Base-by-base conservation (phyloP, 2,797 vertebrate species). In the Labeo calbasu region DNA sequence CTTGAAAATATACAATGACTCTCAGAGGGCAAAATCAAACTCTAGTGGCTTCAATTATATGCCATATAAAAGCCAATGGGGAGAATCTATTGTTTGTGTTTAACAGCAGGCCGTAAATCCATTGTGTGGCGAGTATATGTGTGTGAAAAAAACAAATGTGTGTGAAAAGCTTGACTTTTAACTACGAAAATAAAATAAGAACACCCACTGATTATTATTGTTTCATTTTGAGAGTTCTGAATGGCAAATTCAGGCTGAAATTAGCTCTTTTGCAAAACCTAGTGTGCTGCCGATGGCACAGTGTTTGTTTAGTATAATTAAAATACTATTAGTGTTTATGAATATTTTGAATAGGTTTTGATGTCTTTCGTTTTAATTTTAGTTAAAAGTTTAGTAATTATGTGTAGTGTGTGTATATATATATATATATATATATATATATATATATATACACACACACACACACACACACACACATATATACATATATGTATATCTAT, bases 81-180 rank as follows among this genome's bases (percentile, higher is more conserved):
- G 5, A 25, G 61, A 65, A 70, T 71, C 19, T 51, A 43, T 68
- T 81, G 21, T 70, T 46, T 77, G 61, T 66, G 70, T 50, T 65
- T 23, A 63, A 78, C 76, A 28, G 53, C 28, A 5, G 72, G 32
- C 13, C 14, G 32, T 36, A 59, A 65, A 75, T 53, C 28, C 19
- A 55, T 79, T 77, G 36, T 77, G 21, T 68, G 21, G 46, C 1
- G 8, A 51, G 17, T 21, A 71, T 23, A 15, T 61, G 23, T 32
- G 32, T 17, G 12, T 36, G 23, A 4, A 72, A 57, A 48, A 19
- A 32, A 61, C 19, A 50, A 72, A 55, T 40, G 51, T 21, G 15
- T 59, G 55, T 50, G 25, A 72, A 55, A 79, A 25, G 61, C 59
- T 66, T 79, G 77, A 66, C 40, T 79, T 75, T 86, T 88, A 76